These are phyloP conservation scores for Nesometra sesokonis DNA, from an alignment of 35 echinoderm and acorn worm species.

Conservation along the genomic window DNA sequence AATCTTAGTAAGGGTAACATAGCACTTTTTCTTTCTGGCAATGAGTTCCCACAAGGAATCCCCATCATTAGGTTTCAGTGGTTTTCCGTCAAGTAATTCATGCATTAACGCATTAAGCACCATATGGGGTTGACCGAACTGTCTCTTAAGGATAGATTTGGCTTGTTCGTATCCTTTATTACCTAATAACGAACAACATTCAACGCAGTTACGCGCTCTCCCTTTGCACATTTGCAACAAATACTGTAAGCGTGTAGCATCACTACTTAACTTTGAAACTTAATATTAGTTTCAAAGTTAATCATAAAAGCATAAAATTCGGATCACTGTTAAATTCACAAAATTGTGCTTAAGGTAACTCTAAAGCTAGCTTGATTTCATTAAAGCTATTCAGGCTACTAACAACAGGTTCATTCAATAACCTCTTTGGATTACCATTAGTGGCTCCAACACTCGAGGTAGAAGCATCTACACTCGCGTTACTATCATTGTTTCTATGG, in stretches of 20 bases:
- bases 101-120: conserved; percentile 1
- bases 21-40: conserved; percentile 20
- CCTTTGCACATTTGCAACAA: no score
- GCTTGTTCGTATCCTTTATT: conserved; percentile 13
- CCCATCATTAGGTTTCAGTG: neutral
- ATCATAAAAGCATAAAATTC: neutral
- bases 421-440: no score
- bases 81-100: neutral
- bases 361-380: no score
- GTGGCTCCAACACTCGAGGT: no score
- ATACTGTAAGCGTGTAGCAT: neutral
- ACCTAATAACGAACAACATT: neutral
- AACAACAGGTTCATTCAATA: no score
- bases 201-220: no score
- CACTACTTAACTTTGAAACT: neutral
- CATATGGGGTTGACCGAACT: conserved; percentile 30
- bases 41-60: conserved; percentile 23
- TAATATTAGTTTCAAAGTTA: conserved; percentile 30
- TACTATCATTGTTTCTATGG: no score
- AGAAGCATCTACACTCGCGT: no score
- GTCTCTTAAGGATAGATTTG: conserved; percentile 6
- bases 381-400: no score
- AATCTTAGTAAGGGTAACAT: conserved; percentile 23
- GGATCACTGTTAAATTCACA: no score
- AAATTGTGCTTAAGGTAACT: no score